A percentile compares a stretch with the other conserved stretches of the same genome.
Conservation (phyloP, 2,113 vertebrate genomes). For the Plestiodon gilberti region DNA sequence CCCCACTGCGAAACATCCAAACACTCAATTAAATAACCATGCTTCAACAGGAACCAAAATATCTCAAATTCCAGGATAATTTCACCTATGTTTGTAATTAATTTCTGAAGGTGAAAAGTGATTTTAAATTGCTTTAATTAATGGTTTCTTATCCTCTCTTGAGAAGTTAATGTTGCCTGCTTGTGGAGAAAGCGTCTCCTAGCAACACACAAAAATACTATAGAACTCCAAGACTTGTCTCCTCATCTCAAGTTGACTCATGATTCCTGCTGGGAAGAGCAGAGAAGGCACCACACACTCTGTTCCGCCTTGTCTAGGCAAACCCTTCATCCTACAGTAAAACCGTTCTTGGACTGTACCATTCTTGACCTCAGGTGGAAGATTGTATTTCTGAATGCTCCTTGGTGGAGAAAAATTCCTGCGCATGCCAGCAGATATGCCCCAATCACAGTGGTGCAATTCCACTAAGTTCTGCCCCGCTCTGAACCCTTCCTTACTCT, state of each 20-base stretch:
- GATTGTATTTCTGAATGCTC: not conserved
- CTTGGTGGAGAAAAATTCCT: not conserved
- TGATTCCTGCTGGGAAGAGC: not conserved
- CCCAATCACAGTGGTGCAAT: too few relatives aligned
- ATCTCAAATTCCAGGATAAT: slow-evolving; percentile 11
- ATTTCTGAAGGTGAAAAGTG: slow-evolving; percentile 36
- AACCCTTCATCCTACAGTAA: not conserved
- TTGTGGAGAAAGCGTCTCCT: slow-evolving; percentile 21
- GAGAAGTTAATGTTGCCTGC: slow-evolving; percentile 40
- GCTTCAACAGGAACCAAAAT: not conserved
- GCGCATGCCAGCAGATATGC: too few relatives aligned
- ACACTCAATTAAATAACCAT: not conserved
- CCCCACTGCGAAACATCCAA: slow-evolving; percentile 10
- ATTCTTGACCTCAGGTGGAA: too few relatives aligned
- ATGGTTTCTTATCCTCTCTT: not conserved
- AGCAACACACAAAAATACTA: slow-evolving; percentile 32
- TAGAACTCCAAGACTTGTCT: not conserved
- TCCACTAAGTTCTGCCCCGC: too few relatives aligned
- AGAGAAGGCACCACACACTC: not conserved
- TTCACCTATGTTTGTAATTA: slow-evolving; percentile 39
- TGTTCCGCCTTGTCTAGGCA: not conserved
- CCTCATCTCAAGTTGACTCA: not conserved
- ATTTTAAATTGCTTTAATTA: slow-evolving; percentile 41
- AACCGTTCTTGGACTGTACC: not conserved
- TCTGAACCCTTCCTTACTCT: too few relatives aligned